Evolutionary conservation across 2,797 vertebrate species (phyloP).

Genomic region (Distichodus sexfasciatus): DNA sequence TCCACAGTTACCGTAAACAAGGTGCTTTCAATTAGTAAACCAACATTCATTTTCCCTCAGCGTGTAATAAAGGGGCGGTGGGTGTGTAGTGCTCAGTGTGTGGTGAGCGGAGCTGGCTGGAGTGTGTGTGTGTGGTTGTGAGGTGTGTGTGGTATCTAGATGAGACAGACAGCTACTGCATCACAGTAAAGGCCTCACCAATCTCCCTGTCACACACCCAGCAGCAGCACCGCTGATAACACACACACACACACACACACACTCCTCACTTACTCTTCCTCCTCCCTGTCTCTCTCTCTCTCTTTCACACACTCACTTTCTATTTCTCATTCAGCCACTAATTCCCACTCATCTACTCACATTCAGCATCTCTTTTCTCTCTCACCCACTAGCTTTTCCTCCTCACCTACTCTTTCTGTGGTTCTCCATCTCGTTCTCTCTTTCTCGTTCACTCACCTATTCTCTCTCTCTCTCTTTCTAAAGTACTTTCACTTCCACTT

Average conservation of each 20-base stretch:
- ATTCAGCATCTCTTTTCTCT: not conserved
- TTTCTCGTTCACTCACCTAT: not conserved
- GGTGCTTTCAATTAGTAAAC: too few relatives aligned
- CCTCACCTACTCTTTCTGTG: too few relatives aligned
- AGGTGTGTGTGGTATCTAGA: slow-evolving; percentile 69
- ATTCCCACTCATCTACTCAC: not conserved
- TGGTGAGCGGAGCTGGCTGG: too few relatives aligned
- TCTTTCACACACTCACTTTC: not conserved
- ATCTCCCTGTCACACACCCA: slow-evolving; percentile 69
- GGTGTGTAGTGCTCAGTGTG: too few relatives aligned
- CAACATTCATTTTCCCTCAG: too few relatives aligned
- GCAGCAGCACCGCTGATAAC: slow-evolving; percentile 59
- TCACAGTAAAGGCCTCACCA: slow-evolving; percentile 77
- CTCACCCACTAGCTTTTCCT: too few relatives aligned
- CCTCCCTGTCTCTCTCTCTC: slow-evolving; percentile 9
- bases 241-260: too few relatives aligned
- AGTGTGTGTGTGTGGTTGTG: too few relatives aligned
- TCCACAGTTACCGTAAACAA: too few relatives aligned
- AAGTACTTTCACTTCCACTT: not conserved
- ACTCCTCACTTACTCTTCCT: not conserved
- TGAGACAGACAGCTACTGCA: slow-evolving; percentile 71
- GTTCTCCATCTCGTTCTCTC: too few relatives aligned
- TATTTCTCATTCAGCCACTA: not conserved
- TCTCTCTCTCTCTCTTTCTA: not conserved
- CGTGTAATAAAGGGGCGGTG: too few relatives aligned